Conservation (phyloP, 2,113 vertebrate genomes). For the Cryptoleucopteryx plumbea region DNA sequence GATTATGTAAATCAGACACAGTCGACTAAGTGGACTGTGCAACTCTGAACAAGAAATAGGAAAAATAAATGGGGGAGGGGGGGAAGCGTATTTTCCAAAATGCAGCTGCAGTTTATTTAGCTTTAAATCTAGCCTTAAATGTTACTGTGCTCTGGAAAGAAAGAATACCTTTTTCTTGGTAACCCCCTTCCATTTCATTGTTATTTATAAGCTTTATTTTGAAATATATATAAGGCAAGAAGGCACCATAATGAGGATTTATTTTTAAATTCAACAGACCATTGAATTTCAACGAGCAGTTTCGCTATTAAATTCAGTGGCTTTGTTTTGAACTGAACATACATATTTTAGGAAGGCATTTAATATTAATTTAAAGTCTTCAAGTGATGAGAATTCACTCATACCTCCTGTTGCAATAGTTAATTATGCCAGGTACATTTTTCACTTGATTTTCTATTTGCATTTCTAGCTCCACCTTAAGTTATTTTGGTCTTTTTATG, state of each 20-base stretch:
- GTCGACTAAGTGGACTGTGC: slow-evolving; percentile 3
- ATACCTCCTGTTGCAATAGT: slow-evolving; percentile 31
- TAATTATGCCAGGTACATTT: slow-evolving; percentile 43
- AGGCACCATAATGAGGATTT: slow-evolving; percentile 20
- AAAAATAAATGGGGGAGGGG: background rate
- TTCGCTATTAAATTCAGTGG: slow-evolving; percentile 12
- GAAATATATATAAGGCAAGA: background rate
- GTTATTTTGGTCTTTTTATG: slow-evolving; percentile 52
- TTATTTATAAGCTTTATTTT: no score
- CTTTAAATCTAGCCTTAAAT: slow-evolving; percentile 10
- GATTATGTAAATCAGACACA: slow-evolving; percentile 51
- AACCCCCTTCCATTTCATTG: background rate
- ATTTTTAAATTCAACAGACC: slow-evolving; percentile 37
- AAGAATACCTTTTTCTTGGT: background rate
- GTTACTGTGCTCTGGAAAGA: background rate
- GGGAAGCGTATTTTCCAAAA: background rate
- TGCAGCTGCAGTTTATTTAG: slow-evolving; percentile 4
- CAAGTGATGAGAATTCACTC: slow-evolving; percentile 24
- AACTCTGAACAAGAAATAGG: slow-evolving; percentile 18
- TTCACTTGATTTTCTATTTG: slow-evolving; percentile 53
- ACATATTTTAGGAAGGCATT: slow-evolving; percentile 23
- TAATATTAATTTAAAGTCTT: slow-evolving; percentile 48
- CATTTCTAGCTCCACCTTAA: slow-evolving; percentile 52
- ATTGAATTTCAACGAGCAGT: slow-evolving; percentile 5
- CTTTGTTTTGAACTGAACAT: slow-evolving; percentile 41